Percentiles rank a stretch among this genome's conserved stretches.
These are phyloP conservation scores for Helarctos malayanus DNA, from an alignment of 2,797 vertebrate species.

Conservation along the genomic window DNA sequence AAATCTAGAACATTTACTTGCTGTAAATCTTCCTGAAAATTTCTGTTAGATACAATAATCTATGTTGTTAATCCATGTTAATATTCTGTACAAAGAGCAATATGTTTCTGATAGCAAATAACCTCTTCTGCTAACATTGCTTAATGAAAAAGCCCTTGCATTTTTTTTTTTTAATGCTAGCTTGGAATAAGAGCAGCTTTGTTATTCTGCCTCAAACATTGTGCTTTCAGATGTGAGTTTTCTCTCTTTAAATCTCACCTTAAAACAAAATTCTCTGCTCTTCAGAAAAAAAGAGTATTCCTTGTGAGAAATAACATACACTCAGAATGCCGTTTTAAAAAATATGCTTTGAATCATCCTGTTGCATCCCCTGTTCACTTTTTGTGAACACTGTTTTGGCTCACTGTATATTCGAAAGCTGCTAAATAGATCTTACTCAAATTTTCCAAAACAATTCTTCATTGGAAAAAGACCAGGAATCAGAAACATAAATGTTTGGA, in stretches of 20 bases:
- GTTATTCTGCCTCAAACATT: conserved; percentile 29
- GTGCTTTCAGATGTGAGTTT: conserved; percentile 23
- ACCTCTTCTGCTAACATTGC: neutral
- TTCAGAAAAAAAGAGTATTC: conserved; percentile 34
- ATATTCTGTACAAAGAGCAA: neutral
- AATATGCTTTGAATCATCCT: conserved; percentile 65
- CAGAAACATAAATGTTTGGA: conserved; percentile 67
- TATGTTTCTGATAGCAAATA: conserved; percentile 30
- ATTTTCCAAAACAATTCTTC: conserved; percentile 82
- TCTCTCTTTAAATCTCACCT: conserved; percentile 36
- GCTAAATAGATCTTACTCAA: conserved; percentile 77
- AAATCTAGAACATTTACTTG: conserved; percentile 20
- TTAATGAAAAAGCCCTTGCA: neutral
- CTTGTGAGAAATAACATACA: conserved; percentile 51
- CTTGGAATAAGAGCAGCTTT: conserved; percentile 61
- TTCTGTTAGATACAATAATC: neutral
- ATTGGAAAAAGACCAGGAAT: conserved; percentile 70
- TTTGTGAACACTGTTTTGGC: conserved; percentile 52
- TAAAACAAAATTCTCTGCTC: conserved; percentile 41
- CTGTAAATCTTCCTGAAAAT: neutral
- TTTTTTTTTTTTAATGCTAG: neutral
- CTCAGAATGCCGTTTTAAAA: conserved; percentile 65
- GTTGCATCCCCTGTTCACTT: conserved; percentile 30
- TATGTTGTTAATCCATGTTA: neutral
- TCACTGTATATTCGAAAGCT: conserved; percentile 72